Base-by-base conservation (phyloP, 1,140 invertebrate genomes). In the Samia ricini region DNA sequence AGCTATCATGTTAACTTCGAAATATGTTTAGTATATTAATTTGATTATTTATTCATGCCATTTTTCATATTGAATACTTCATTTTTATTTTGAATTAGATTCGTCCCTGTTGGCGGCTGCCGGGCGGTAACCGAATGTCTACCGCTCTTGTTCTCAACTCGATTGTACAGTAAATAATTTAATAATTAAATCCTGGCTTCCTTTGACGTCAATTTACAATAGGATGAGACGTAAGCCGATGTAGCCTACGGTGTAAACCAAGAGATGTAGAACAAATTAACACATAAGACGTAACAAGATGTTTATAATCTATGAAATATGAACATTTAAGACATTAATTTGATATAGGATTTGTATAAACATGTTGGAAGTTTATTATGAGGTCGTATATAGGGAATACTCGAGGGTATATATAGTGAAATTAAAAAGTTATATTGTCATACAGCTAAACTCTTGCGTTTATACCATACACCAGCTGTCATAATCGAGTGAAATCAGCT, bases 111-210 rank as follows among this genome's bases (percentile, higher is more conserved):
- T 56, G 10, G 18, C 7, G 18, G 24, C 8, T 29, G 50, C 21
- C 50, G 19, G 50, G 6, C 7, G 22, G 50, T 20, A 52, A 23
- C 19, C 15, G 3, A 52, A 21, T 57, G 61, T 21, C 19, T 56
- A 4, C 18, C 19, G 18, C 24, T 29, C 12, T 36, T 20, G 59
- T 20, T 52, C 48, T 24, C 26, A 48, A 29, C 19, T 29, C 49
- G 54, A 60, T 66, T 48, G 52, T 68, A 68, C 64, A 61, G 66
- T 75, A 72, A 77, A 80, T 80, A 74, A 77, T 80, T 72, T 76
- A 63, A 76, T 77, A 72, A 80, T 77, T 77, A 80, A 74, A 76
- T 74, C 72, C 60, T 74, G 49, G 64, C 49, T 57, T 57, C 62
- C 52, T 60, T 54, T 24, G 24, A 18, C 56, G 54, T 72, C 61